Base-by-base conservation (phyloP, 1,140 invertebrate genomes). In the Leptoteleia sp. region DNA sequence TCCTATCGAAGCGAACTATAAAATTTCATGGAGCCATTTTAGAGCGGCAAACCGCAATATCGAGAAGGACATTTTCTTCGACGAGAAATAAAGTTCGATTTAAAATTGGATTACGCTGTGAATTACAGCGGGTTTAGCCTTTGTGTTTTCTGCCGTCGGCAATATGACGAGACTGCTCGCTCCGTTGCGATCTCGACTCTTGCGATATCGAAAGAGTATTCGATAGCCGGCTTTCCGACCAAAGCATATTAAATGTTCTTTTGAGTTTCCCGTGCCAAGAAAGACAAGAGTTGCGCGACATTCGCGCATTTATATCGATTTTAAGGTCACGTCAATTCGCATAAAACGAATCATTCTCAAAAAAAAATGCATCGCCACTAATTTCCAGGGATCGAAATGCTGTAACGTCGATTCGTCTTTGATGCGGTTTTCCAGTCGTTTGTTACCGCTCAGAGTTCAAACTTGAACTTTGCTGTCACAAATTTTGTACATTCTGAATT, bases 221-320 rank as follows among this genome's bases (percentile, higher is more conserved):
- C 59, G n/a, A n/a, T n/a, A n/a, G n/a, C n/a, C n/a, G n/a, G 59
- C 47, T 71, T 47, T 59, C 11, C 17, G 12, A 42, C 48, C 59
- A 73, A 73, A 73, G 50, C 59, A 37, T 50, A 73, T 73, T 64
- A 64, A 73, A 64, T 73, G 70, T 73, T 73, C 40, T 48, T 73
- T 73, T 73, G 57, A 73, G 70, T 64, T 62, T 64, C 59, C 57
- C 70, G 57, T 64, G 57, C 70, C 59, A 73, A 73, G 50, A 64
- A 73, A 25, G 59, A 55, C 59, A 31, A 57, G 48, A 73, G 42
- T 57, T 64, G 64, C 42, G 70, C 52, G 59, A 57, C 48, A 64
- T 47, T 11, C 12, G 40, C 13, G 45, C 70, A 57, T 73, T 35
- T 55, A 72, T 73, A 57, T 25, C 11, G 31, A 12, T 43, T 73